phyloP scores from a whole-genome alignment of 2,888 invertebrate genomes.

The Himalopsyche japonica region DNA sequence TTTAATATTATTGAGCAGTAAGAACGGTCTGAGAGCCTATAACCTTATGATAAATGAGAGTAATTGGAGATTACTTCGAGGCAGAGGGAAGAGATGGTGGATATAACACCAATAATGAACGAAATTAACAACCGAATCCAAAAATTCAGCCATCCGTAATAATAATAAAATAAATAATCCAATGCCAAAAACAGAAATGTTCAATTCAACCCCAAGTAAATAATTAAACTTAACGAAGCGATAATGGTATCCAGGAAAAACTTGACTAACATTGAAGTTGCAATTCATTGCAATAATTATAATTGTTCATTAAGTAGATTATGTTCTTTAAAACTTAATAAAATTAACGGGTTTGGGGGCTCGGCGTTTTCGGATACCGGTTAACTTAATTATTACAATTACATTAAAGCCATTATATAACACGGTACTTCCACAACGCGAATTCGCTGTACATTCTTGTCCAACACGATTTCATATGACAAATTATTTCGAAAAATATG shows the following conservation, averaged over 20 bases:
- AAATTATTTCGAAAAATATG: too few relatives aligned
- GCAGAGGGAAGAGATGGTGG: not conserved
- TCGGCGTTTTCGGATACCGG: too few relatives aligned
- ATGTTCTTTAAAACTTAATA: too few relatives aligned
- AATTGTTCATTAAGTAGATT: too few relatives aligned
- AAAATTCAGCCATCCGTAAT: not conserved
- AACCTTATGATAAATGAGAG: not conserved
- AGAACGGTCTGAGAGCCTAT: not conserved
- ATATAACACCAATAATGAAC: not conserved
- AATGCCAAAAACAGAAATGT: not conserved
- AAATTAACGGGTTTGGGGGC: too few relatives aligned
- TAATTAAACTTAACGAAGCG: not conserved
- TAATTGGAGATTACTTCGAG: not conserved
- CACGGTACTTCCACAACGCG: too few relatives aligned
- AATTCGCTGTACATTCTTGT: too few relatives aligned
- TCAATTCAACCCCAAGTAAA: not conserved
- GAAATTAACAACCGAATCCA: not conserved
- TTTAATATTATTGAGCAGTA: not conserved
- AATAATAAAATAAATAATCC: not conserved
- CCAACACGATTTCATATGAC: too few relatives aligned
- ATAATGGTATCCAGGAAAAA: not conserved
- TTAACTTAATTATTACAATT: too few relatives aligned
- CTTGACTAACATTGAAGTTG: too few relatives aligned
- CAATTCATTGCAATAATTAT: too few relatives aligned
- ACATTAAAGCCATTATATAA: too few relatives aligned